These are phyloP conservation scores for Danaus plexippus DNA, from an alignment of 1,140 invertebrate genomes.

Conservation along the genomic window DNA sequence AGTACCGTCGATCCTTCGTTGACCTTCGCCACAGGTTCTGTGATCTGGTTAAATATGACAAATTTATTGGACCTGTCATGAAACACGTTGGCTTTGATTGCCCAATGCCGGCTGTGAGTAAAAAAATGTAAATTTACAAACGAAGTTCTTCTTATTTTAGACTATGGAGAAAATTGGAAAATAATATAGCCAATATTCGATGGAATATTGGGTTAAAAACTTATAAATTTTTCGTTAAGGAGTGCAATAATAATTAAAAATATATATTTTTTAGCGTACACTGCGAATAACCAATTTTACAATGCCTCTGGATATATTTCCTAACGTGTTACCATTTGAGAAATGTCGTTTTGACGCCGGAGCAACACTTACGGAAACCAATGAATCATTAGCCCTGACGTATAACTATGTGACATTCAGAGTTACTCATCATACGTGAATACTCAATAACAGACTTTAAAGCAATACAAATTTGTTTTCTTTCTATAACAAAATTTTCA, in stretches of 20 bases:
- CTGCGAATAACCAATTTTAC: slow-evolving; percentile 26
- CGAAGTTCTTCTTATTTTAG: no score
- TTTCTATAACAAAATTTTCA: no score
- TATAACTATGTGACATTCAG: slow-evolving; percentile 12
- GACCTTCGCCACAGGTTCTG: slow-evolving; percentile 30
- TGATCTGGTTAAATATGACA: slow-evolving; percentile 23
- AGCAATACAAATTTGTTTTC: no score
- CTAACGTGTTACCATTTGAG: slow-evolving; percentile 32
- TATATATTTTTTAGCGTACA: slow-evolving; percentile 21
- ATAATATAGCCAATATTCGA: no score
- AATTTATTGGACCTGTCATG: slow-evolving; percentile 7
- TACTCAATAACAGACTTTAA: no score
- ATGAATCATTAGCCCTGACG: slow-evolving; percentile 5
- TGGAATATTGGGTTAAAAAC: no score
- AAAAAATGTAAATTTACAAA: no score
- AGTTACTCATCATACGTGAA: no score
- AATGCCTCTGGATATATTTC: slow-evolving; percentile 22
- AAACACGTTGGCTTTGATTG: slow-evolving; percentile 19
- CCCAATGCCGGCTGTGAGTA: slow-evolving; percentile 29
- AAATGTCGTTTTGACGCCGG: slow-evolving; percentile 18
- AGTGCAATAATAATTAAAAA: not conserved
- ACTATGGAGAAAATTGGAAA: no score
- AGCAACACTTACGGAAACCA: slow-evolving; percentile 1
- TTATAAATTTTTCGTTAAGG: not conserved
- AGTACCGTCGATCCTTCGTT: slow-evolving; percentile 34